phyloP scores from a whole-genome alignment of 2,797 vertebrate genomes.

The Microhierax caerulescens region DNA sequence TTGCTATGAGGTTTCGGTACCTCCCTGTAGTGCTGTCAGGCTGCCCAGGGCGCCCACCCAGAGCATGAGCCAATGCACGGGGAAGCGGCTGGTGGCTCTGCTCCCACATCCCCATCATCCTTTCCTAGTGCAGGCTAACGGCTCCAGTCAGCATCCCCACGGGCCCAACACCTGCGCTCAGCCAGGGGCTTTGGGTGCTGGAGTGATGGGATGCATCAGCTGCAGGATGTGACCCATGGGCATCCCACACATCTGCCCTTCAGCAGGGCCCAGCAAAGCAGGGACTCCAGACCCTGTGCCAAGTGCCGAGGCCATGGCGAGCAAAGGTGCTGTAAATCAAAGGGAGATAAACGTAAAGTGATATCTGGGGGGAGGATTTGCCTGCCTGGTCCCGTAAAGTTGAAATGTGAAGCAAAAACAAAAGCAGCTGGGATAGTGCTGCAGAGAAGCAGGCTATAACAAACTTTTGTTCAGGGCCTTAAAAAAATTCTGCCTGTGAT shows the following conservation, averaged over 20 bases:
- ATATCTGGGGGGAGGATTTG: not conserved
- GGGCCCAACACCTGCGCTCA: accelerated
- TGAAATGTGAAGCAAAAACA: not conserved
- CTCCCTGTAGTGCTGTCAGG: not conserved
- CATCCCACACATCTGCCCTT: not conserved
- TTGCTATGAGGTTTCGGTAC: not conserved
- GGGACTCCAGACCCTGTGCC: not conserved
- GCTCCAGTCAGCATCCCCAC: not conserved
- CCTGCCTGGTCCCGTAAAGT: not conserved
- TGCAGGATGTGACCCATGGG: accelerated
- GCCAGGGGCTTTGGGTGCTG: accelerated
- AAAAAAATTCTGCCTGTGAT: conserved; percentile 12
- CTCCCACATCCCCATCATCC: accelerated
- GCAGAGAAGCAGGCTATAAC: not conserved
- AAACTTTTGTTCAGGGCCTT: conserved; percentile 7
- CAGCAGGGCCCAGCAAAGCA: not conserved
- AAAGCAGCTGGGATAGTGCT: conserved; percentile 7
- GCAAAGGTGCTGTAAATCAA: not conserved
- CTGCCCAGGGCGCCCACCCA: not conserved
- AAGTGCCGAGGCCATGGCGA: not conserved
- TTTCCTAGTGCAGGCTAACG: not conserved
- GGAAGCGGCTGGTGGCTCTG: not conserved
- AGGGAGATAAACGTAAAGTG: not conserved
- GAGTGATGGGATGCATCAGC: not conserved
- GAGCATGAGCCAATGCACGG: accelerated